phyloP scores from a whole-genome alignment of 2,888 invertebrate species.

The Eupsilia transversa region DNA sequence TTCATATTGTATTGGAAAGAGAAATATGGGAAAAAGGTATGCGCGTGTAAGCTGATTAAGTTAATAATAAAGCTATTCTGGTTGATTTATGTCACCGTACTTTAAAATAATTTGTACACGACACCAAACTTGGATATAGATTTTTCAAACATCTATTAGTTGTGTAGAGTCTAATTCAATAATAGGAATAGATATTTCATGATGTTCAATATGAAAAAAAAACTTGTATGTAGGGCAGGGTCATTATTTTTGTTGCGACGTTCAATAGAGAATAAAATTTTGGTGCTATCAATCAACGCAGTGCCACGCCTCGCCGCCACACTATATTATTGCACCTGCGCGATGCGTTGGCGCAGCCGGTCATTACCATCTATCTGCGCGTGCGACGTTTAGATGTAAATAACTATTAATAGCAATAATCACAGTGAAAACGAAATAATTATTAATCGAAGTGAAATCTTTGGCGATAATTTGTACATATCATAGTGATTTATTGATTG shows the following conservation, averaged over 20 bases:
- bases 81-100: constrained; percentile 61
- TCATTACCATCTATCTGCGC: constrained; percentile 68
- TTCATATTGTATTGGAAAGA: constrained; percentile 62
- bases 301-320: constrained; percentile 47
- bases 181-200: constrained; percentile 58
- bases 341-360: constrained; percentile 67
- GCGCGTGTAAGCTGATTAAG: constrained; percentile 66
- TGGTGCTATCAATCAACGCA: constrained; percentile 54
- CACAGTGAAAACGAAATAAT: constrained; percentile 75
- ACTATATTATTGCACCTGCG: constrained; percentile 64
- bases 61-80: constrained; percentile 63
- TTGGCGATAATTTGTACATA: constrained; percentile 64
- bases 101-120: constrained; percentile 68
- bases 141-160: constrained; percentile 62
- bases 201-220: constrained; percentile 43
- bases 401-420: constrained; percentile 76
- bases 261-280: constrained; percentile 52
- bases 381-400: constrained; percentile 72
- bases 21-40: constrained; percentile 60
- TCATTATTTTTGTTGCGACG: constrained; percentile 45
- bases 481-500: constrained; percentile 66
- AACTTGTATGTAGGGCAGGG: constrained; percentile 52
- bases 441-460: constrained; percentile 75
- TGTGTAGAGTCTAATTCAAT: constrained; percentile 58
- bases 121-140: constrained; percentile 59